Percentiles rank a stretch among this genome's conserved stretches.
phyloP scores from a whole-genome alignment of 2,113 vertebrate genomes.

The Microtus ochrogaster region DNA sequence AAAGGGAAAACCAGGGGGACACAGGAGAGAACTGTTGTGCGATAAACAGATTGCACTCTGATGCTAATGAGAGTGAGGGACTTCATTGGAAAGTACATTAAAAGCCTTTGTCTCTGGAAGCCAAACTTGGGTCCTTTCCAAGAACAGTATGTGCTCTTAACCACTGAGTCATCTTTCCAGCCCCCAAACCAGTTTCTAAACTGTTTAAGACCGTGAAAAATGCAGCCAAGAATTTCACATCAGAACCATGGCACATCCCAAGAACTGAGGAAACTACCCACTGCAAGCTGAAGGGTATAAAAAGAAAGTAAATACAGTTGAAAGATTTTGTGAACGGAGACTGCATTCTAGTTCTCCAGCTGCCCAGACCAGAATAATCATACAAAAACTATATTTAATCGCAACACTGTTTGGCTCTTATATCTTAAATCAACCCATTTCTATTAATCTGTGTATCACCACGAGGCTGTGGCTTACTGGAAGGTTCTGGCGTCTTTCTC shows the following conservation, averaged over 20 bases:
- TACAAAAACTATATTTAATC: too few relatives aligned
- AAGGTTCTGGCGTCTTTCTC: too few relatives aligned
- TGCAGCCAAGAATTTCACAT: neutral
- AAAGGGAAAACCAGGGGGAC: neutral
- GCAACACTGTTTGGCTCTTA: too few relatives aligned
- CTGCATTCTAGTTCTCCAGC: too few relatives aligned
- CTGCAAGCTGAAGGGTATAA: too few relatives aligned
- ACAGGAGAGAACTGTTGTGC: neutral
- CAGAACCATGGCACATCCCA: neutral
- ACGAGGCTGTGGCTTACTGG: too few relatives aligned
- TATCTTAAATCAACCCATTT: too few relatives aligned
- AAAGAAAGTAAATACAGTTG: neutral
- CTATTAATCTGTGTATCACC: too few relatives aligned
- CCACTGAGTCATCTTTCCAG: neutral
- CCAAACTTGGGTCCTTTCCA: neutral
- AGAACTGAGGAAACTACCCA: neutral
- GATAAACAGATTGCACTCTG: too few relatives aligned
- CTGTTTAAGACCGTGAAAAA: neutral
- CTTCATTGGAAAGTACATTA: neutral
- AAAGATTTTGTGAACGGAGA: neutral
- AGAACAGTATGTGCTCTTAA: neutral
- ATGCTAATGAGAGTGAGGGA: too few relatives aligned
- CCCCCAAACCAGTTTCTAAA: neutral
- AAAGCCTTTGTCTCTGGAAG: neutral
- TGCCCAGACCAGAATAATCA: too few relatives aligned